Evolutionary conservation across 2,888 invertebrate genomes (phyloP).

Genomic region (Cerastis rubricosa): DNA sequence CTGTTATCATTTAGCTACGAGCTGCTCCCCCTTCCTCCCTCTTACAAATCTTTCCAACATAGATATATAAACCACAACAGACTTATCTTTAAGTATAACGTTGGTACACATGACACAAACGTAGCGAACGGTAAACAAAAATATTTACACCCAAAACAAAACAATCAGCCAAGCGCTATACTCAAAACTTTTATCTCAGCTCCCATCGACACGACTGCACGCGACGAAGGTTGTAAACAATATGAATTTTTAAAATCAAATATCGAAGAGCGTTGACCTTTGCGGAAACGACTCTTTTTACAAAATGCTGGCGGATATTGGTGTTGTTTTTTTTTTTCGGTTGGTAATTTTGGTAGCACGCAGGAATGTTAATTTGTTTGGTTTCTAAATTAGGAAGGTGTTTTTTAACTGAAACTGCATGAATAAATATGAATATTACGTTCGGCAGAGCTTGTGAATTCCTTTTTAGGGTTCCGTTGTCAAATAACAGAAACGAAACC

Average conservation of each 20-base stretch:
- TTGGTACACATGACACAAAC: background rate
- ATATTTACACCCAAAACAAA: constrained; percentile 30
- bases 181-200: constrained; percentile 42
- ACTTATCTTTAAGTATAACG: constrained; percentile 8
- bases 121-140: constrained; percentile 21
- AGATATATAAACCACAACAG: background rate
- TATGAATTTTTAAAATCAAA: constrained; percentile 50
- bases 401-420: background rate
- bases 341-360: background rate
- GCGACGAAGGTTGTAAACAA: constrained; percentile 38
- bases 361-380: constrained; percentile 2
- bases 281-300: constrained; percentile 15
- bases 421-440: too few species aligned
- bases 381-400: background rate
- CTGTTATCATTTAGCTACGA: background rate
- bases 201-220: constrained; percentile 49
- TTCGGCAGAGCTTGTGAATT: background rate
- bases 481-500: too few species aligned
- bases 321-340: constrained; percentile 5
- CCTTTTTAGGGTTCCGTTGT: background rate
- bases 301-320: constrained; percentile 10
- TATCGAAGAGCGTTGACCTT: constrained; percentile 56
- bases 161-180: background rate
- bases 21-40: background rate
- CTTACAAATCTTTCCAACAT: background rate